These are phyloP conservation scores for Boloria selene DNA, from an alignment of 2,888 invertebrate genomes.

Conservation along the genomic window DNA sequence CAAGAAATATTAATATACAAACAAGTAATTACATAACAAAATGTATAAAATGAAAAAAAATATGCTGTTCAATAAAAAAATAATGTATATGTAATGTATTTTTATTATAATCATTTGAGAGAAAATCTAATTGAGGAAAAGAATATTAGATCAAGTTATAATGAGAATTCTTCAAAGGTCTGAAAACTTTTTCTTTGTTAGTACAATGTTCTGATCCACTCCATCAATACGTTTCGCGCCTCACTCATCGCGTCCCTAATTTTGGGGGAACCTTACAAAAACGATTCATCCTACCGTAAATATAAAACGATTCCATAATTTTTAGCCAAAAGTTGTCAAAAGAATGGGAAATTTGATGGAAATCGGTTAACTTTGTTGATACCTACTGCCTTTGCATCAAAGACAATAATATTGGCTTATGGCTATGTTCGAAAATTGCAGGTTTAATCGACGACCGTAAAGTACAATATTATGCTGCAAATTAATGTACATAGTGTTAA, in stretches of 20 bases:
- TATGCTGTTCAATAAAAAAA: too few species aligned
- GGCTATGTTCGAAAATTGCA: background rate
- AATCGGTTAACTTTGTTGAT: conserved; percentile 6
- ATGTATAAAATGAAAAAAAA: too few species aligned
- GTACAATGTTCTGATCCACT: conserved; percentile 22
- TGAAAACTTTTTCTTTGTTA: conserved; percentile 1
- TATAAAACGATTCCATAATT: conserved; percentile 17
- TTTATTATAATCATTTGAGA: too few species aligned
- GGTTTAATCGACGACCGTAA: too few species aligned
- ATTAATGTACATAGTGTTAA: too few species aligned
- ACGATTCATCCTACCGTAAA: conserved; percentile 25
- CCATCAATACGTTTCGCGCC: conserved; percentile 13
- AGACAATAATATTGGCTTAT: background rate
- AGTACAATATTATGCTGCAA: too few species aligned
- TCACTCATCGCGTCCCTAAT: conserved; percentile 23
- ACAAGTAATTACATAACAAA: too few species aligned
- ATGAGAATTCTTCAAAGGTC: conserved; percentile 9
- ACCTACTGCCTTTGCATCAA: conserved; percentile 1
- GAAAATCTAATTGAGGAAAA: background rate
- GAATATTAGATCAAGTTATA: conserved; percentile 1
- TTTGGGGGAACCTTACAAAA: conserved; percentile 14
- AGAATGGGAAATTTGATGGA: conserved; percentile 4
- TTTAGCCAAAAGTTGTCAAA: conserved; percentile 6
- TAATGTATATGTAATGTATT: too few species aligned
- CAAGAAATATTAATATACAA: too few species aligned